Percentiles rank a stretch among this genome's conserved stretches.
phyloP scores from a whole-genome alignment of 2,113 vertebrate species.

The Cyprinus carpio region DNA sequence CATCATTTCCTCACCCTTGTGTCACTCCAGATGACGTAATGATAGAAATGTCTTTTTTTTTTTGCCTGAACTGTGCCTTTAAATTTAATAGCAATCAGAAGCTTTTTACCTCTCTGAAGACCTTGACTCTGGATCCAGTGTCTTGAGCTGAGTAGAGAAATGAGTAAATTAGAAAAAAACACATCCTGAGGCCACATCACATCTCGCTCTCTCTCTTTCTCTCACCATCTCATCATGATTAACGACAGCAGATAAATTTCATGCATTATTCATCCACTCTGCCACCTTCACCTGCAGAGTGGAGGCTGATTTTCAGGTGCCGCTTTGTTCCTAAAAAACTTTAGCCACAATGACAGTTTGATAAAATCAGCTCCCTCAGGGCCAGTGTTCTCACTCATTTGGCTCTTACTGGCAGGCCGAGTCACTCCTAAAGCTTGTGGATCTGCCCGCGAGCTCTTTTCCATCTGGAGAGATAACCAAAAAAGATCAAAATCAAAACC shows the following conservation, averaged over 20 bases:
- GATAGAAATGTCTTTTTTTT: constrained; percentile 5
- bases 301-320: constrained; percentile 53
- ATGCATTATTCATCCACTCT: constrained; percentile 70
- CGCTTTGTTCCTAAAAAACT: constrained; percentile 55
- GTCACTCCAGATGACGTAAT: neutral
- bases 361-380: constrained; percentile 47
- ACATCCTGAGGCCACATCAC: constrained; percentile 7
- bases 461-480: constrained; percentile 31
- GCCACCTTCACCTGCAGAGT: constrained; percentile 61
- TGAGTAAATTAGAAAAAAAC: constrained; percentile 24
- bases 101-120: constrained; percentile 50
- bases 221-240: constrained; percentile 59
- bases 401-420: constrained; percentile 26
- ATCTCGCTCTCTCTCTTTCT: constrained; percentile 5
- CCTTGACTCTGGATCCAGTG: neutral
- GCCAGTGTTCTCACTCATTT: constrained; percentile 33
- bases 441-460: constrained; percentile 8
- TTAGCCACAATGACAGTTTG: constrained; percentile 57
- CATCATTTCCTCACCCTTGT: neutral
- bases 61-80: constrained; percentile 7
- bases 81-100: constrained; percentile 60
- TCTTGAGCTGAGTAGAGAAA: constrained; percentile 19
- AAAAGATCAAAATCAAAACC: constrained; percentile 8
- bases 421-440: constrained; percentile 17
- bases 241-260: constrained; percentile 58